These are phyloP conservation scores for Pelagia noctiluca DNA, from an alignment of 30 jellyfish, hydroid and myxozoan species.

Conservation along the genomic window DNA sequence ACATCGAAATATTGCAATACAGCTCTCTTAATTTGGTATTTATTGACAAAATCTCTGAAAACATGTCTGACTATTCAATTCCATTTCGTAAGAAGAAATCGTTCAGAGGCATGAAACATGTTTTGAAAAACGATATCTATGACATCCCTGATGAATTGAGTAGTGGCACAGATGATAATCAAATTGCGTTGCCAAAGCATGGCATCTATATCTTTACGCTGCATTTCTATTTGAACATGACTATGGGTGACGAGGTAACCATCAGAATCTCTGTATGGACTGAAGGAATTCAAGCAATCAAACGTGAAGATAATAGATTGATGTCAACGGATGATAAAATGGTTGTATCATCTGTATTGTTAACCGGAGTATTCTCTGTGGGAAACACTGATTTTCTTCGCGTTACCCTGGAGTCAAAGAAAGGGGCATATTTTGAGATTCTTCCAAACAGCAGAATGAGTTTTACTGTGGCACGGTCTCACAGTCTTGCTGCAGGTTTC, in stretches of 20 bases:
- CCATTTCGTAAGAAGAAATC: constrained; percentile 4
- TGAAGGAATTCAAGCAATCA: constrained; percentile 27
- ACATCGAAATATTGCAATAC: constrained; percentile 10
- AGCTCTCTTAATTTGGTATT: constrained; percentile 45
- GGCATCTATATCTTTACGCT: constrained; percentile 60
- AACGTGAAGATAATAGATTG: not conserved
- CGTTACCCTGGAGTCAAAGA: not conserved
- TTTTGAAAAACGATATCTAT: constrained; percentile 20
- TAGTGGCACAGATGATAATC: not conserved
- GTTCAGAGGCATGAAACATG: not conserved
- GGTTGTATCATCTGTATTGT: constrained; percentile 13
- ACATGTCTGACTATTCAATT: constrained; percentile 34
- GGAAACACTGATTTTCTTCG: not conserved
- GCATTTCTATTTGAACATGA: constrained; percentile 35
- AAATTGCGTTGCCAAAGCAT: constrained; percentile 55
- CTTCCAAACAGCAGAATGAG: constrained; percentile 40
- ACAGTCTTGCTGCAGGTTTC: constrained; percentile 56
- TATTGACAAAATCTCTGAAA: constrained; percentile 17
- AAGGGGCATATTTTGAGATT: constrained; percentile 17
- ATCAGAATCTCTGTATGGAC: constrained; percentile 19
- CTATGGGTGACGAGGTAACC: constrained; percentile 35
- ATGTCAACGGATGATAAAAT: not conserved
- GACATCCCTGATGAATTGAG: constrained; percentile 31
- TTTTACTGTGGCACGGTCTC: constrained; percentile 58
- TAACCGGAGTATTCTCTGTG: constrained; percentile 46